These are phyloP conservation scores for Chironex yamaguchii DNA, from an alignment of 30 jellyfish, hydroid and myxozoan genomes.

Conservation along the genomic window DNA sequence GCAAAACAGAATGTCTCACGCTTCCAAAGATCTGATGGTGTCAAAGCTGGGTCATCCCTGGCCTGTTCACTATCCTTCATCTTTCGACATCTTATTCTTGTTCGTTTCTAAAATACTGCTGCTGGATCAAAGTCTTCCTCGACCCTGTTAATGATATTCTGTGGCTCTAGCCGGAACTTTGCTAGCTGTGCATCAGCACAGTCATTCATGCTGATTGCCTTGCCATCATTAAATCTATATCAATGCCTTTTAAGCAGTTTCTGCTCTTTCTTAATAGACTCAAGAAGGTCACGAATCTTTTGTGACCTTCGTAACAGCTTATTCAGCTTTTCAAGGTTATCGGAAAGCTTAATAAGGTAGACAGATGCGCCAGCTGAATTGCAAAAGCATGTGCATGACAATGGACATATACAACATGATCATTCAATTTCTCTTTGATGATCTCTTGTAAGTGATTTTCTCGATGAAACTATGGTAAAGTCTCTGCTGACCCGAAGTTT, in stretches of 20 bases:
- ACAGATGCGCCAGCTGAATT: slow-evolving; percentile 56
- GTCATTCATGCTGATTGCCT: slow-evolving; percentile 43
- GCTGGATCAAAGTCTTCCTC: slow-evolving; percentile 37
- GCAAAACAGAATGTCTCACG: slow-evolving; percentile 37
- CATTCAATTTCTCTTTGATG: slow-evolving; percentile 32
- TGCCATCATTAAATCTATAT: slow-evolving; percentile 59
- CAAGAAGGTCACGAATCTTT: slow-evolving; percentile 53
- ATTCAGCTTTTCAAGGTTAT: slow-evolving; percentile 45
- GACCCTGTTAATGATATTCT: not conserved
- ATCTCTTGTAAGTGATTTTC: slow-evolving; percentile 58
- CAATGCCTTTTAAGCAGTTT: slow-evolving; percentile 34
- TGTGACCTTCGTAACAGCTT: slow-evolving; percentile 33
- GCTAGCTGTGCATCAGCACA: slow-evolving; percentile 18
- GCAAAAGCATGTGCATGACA: slow-evolving; percentile 11
- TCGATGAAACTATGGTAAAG: too few species aligned
- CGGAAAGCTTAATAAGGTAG: slow-evolving; percentile 2
- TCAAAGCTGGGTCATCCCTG: slow-evolving; percentile 43
- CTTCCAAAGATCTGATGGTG: slow-evolving; percentile 41
- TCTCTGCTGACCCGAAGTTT: too few species aligned
- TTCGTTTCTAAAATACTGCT: slow-evolving; percentile 36
- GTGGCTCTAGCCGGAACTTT: slow-evolving; percentile 21
- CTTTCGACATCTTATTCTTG: slow-evolving; percentile 39
- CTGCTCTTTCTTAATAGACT: slow-evolving; percentile 35
- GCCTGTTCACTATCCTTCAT: slow-evolving; percentile 55
- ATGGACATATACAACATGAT: slow-evolving; percentile 33